phyloP scores from a whole-genome alignment of 2,113 vertebrate species.

The Ciconia boyciana region DNA sequence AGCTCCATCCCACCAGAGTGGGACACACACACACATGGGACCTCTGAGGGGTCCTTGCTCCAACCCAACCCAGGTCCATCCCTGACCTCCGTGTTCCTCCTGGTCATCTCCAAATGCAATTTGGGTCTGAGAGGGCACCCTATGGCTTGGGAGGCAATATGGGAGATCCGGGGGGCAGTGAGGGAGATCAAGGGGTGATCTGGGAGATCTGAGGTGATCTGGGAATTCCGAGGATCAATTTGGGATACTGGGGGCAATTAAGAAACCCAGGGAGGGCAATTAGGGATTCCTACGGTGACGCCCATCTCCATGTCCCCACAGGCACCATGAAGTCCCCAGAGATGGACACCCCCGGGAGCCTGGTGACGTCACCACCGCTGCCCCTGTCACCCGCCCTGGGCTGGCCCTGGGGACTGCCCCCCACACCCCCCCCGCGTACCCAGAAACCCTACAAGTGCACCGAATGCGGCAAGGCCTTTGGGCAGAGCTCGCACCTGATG shows the following conservation, averaged over 20 bases:
- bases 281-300: neutral
- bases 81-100: no score
- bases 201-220: neutral
- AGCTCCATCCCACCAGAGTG: neutral
- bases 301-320: neutral
- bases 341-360: neutral
- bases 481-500: constrained; percentile 50
- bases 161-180: no score
- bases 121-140: no score
- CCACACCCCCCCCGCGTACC: neutral
- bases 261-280: neutral
- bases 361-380: neutral
- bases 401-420: neutral
- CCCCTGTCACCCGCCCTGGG: neutral
- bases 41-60: neutral
- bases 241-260: neutral
- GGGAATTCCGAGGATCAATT: neutral
- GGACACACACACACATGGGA: no score
- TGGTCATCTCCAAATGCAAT: no score
- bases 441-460: constrained; percentile 31
- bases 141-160: neutral
- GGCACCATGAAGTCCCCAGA: neutral
- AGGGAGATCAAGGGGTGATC: no score
- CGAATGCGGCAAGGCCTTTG: constrained; percentile 44
- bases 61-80: neutral